These are phyloP conservation scores for Spicauda simplicius DNA, from an alignment of 2,888 invertebrate genomes.

Conservation along the genomic window DNA sequence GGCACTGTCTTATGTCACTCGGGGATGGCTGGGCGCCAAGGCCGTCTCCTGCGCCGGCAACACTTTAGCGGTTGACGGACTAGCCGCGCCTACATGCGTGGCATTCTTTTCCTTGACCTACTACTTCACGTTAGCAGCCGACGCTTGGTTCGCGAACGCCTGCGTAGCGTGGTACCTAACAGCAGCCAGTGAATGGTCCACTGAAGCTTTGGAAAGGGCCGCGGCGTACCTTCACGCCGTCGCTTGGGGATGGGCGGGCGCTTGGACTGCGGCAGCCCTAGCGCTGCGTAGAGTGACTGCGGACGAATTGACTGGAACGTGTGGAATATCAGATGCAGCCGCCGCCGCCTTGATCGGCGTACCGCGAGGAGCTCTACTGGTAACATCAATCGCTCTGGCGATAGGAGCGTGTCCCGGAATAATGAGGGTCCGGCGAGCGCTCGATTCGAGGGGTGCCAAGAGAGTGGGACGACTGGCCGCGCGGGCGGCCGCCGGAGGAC, in stretches of 20 bases:
- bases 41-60: constrained; percentile 65
- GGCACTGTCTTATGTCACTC: constrained; percentile 89
- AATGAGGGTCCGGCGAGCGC: constrained; percentile 88
- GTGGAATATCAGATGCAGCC: constrained; percentile 87
- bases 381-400: constrained; percentile 89
- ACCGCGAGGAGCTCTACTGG: constrained; percentile 86
- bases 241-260: constrained; percentile 95
- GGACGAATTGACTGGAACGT: constrained; percentile 92
- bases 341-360: constrained; percentile 86
- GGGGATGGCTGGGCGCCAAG: constrained; percentile 85
- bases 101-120: constrained; percentile 90
- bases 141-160: constrained; percentile 95
- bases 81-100: constrained; percentile 86
- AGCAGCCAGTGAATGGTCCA: constrained; percentile 96
- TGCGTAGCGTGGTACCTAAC: constrained; percentile 96
- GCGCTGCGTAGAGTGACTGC: constrained; percentile 91
- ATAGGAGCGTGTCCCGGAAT: constrained; percentile 91
- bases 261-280: constrained; percentile 92
- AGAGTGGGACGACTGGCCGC: constrained; percentile 89
- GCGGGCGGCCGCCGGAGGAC: constrained; percentile 91
- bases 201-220: constrained; percentile 94
- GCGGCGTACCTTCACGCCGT: constrained; percentile 94
- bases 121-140: constrained; percentile 91
- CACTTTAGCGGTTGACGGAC: constrained; percentile 76
- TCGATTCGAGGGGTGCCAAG: constrained; percentile 85